phyloP scores from a whole-genome alignment of 2,113 vertebrate genomes.

The Neopipo cinnamomea region DNA sequence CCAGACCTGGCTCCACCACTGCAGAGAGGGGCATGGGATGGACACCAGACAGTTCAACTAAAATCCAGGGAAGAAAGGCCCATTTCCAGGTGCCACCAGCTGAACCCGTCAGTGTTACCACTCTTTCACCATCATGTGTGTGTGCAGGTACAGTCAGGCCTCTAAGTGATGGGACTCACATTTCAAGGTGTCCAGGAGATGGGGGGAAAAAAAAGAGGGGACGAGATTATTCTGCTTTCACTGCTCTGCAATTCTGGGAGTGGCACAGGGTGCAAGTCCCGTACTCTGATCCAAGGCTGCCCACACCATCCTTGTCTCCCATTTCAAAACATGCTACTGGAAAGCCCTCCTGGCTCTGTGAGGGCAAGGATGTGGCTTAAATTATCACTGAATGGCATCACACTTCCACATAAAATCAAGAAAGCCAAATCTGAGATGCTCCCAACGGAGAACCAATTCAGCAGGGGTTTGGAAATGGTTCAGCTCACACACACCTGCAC shows the following conservation, averaged over 20 bases:
- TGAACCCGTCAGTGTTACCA: not conserved
- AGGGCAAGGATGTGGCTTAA: not conserved
- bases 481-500: not conserved
- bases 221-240: not conserved
- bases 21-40: not conserved
- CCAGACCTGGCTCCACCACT: not conserved
- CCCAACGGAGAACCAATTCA: not conserved
- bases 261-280: not conserved
- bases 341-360: not conserved
- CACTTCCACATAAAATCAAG: not conserved
- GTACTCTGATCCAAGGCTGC: not conserved
- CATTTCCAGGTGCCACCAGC: not conserved
- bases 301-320: not conserved
- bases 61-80: not conserved
- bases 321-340: not conserved
- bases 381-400: fast-evolving
- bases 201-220: not conserved
- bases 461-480: not conserved
- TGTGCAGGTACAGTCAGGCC: not conserved
- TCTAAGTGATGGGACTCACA: not conserved
- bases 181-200: not conserved
- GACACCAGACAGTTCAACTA: not conserved
- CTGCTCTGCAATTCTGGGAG: not conserved
- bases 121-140: not conserved
- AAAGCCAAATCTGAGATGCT: not conserved